Percentiles rank a stretch among this genome's conserved stretches.
Conservation (phyloP, 2,113 vertebrate genomes). For the Indicator indicator region DNA sequence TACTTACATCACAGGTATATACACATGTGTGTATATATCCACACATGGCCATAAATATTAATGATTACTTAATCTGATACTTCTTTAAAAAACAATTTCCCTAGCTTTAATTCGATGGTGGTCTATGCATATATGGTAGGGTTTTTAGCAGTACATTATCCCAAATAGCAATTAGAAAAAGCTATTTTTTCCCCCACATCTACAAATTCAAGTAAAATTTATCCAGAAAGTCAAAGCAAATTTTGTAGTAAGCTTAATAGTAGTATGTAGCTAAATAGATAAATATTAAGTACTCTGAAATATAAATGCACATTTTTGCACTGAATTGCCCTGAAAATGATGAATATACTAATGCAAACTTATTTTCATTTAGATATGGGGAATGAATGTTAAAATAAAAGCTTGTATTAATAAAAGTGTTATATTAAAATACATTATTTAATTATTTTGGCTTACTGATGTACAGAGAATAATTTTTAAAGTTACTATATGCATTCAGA, state of each 20-base stretch:
- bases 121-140: background rate
- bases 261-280: background rate
- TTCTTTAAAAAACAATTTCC: background rate
- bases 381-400: slow-evolving; percentile 3
- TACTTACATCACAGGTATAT: background rate
- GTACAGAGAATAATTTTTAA: slow-evolving; percentile 32
- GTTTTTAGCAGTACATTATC: background rate
- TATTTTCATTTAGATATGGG: background rate
- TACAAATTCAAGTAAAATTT: background rate
- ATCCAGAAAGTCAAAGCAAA: background rate
- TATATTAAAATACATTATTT: slow-evolving; percentile 35
- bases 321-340: background rate
- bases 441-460: background rate
- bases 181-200: background rate
- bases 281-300: background rate
- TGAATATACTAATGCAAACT: background rate
- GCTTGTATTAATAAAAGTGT: background rate
- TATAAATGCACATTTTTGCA: background rate
- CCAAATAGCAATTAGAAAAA: background rate
- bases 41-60: background rate
- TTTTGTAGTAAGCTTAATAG: background rate
- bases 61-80: background rate
- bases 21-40: background rate
- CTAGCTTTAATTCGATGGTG: background rate
- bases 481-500: background rate